Evolutionary conservation across 2,113 vertebrate species (phyloP).

Genomic region (Hemiprocne comata): DNA sequence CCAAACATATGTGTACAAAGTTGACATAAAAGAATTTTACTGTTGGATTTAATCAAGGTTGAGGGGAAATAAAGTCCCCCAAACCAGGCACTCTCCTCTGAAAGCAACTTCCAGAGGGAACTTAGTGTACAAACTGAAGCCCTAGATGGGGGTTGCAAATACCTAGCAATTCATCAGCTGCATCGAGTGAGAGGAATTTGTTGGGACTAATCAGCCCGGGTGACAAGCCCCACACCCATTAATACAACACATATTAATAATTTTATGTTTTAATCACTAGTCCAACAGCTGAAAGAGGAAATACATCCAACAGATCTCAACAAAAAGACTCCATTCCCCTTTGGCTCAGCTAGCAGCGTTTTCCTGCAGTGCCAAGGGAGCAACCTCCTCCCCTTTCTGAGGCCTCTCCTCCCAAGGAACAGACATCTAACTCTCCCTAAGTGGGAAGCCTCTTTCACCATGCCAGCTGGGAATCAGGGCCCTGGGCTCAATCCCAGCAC

Average conservation of each 20-base stretch:
- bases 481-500: slow-evolving; percentile 63
- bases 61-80: background rate
- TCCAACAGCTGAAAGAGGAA: background rate
- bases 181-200: fast-evolving
- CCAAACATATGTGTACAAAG: background rate
- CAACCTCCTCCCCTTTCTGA: slow-evolving; percentile 40
- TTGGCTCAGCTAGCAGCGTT: slow-evolving; percentile 7
- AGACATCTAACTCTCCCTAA: slow-evolving; percentile 25
- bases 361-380: slow-evolving; percentile 15
- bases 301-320: background rate
- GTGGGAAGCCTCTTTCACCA: background rate
- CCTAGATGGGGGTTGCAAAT: background rate
- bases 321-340: background rate
- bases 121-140: background rate
- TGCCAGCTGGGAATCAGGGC: slow-evolving; percentile 64
- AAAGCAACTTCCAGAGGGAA: background rate
- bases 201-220: background rate
- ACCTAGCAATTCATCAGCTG: background rate
- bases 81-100: background rate
- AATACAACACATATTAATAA: fast-evolving
- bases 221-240: background rate
- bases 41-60: background rate
- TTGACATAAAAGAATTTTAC: background rate
- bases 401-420: slow-evolving; percentile 60
- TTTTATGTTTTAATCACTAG: slow-evolving; percentile 1